These are phyloP conservation scores for Piaya cayana DNA, from an alignment of 2,113 vertebrate species.

Conservation along the genomic window DNA sequence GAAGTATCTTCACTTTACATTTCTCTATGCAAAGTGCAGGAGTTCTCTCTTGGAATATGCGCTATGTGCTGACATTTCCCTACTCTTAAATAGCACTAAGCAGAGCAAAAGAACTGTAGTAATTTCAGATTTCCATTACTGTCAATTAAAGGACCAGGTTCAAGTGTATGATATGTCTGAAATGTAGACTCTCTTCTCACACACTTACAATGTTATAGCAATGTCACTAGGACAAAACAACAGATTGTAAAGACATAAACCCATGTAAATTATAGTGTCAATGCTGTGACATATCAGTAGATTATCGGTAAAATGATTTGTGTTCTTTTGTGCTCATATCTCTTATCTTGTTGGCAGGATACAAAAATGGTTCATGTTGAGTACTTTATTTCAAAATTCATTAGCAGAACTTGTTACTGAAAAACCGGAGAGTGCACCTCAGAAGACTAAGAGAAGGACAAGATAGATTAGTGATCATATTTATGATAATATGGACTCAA, in stretches of 20 bases:
- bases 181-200: neutral
- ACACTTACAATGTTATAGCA: neutral
- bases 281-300: neutral
- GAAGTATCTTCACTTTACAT: neutral
- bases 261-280: neutral
- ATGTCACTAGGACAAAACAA: neutral
- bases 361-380: neutral
- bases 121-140: neutral
- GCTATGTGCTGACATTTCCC: neutral
- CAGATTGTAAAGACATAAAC: neutral
- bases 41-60: neutral
- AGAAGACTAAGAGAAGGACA: slow-evolving; percentile 17
- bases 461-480: neutral
- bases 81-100: neutral
- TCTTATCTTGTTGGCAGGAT: neutral
- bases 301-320: neutral
- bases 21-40: neutral
- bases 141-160: neutral
- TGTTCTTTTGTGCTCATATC: neutral
- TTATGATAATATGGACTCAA: neutral
- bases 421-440: neutral
- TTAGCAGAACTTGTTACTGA: neutral
- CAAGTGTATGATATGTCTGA: neutral
- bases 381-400: neutral
- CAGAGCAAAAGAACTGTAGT: neutral